Base-by-base conservation (phyloP, 2,888 invertebrate species). In the Seira ritae region DNA sequence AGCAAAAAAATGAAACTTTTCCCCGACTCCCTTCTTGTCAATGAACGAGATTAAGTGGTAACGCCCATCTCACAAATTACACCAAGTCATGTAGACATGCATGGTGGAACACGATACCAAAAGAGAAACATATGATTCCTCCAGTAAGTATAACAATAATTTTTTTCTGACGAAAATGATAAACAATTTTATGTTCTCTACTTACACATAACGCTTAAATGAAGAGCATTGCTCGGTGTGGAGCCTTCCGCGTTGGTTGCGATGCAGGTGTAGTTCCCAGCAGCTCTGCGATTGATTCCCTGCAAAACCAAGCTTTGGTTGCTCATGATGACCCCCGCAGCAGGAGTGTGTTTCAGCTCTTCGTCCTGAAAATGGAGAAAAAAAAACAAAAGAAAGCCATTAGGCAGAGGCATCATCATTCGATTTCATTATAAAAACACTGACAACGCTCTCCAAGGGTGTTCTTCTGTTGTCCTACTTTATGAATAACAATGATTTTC, bases 191-290 rank as follows among this genome's bases (percentile, higher is more conserved):
- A 1, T 22, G 3, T 20, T 19, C 19, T 65, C 22, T 1, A 95
- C 97, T 96, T 93, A 97, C 97, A 97, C 94, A 97, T 96, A 90
- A 97, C 95, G 92, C 95, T 95, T 73, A 97, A 92, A 90, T 94
- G 93, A 55, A 97, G 95, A 67, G 93, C 93, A 89, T 94, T 94
- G 88, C 97, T 97, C 90, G 94, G 94, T 4, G 96, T 96, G 88
- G 97, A 96, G 0, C 97, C 97, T 91, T 97, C 97, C 8, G 96
- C 96, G 90, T 97, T 97, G 72, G 96, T 96, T 1, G 96, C 97
- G 23, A 96, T 94, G 91, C 97, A 97, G 42, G 95, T 94, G 91
- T 97, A 97, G 91, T 95, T 95, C 74, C 97, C 97, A 0, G 96
- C 95, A 90, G 96, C 96, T 88, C 93, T 94, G 17, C 85, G 60